Conservation (phyloP, 2,797 vertebrate genomes). For the Argentina silus region DNA sequence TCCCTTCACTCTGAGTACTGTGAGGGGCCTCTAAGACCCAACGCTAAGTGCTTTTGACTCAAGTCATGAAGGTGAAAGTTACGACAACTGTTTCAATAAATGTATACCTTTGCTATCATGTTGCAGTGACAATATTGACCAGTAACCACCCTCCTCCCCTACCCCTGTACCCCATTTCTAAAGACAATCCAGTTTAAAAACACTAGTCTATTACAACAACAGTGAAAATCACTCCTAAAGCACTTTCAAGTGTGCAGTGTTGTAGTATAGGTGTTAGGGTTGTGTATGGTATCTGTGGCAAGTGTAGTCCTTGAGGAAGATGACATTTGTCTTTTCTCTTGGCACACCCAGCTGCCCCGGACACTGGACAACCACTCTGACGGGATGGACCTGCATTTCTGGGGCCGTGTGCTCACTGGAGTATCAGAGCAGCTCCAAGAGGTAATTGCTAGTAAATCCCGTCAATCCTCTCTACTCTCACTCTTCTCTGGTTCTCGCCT, state of each 20-base stretch:
- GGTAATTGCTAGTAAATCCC: slow-evolving; percentile 70
- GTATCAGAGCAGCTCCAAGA: slow-evolving; percentile 81
- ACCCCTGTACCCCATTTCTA: background rate
- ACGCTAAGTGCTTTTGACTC: slow-evolving; percentile 41
- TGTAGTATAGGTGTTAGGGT: too few species aligned
- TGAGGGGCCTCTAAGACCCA: slow-evolving; percentile 42
- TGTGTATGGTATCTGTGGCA: too few species aligned
- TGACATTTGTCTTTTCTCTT: slow-evolving; percentile 17
- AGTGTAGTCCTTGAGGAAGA: too few species aligned
- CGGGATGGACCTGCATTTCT: slow-evolving; percentile 85
- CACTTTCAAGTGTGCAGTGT: too few species aligned
- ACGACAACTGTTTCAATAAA: background rate
- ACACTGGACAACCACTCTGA: slow-evolving; percentile 80
- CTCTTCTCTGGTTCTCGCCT: background rate
- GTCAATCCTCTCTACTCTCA: background rate
- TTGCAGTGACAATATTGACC: too few species aligned
- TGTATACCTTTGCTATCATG: too few species aligned
- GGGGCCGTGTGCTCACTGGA: slow-evolving; percentile 82
- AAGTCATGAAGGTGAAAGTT: slow-evolving; percentile 28
- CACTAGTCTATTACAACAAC: too few species aligned
- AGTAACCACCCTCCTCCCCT: too few species aligned
- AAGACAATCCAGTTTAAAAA: too few species aligned
- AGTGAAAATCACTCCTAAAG: too few species aligned
- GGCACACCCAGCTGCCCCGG: slow-evolving; percentile 84
- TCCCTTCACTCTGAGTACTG: slow-evolving; percentile 41